These are phyloP conservation scores for Jaculus jaculus DNA, from an alignment of 2,113 vertebrate species.

Conservation along the genomic window DNA sequence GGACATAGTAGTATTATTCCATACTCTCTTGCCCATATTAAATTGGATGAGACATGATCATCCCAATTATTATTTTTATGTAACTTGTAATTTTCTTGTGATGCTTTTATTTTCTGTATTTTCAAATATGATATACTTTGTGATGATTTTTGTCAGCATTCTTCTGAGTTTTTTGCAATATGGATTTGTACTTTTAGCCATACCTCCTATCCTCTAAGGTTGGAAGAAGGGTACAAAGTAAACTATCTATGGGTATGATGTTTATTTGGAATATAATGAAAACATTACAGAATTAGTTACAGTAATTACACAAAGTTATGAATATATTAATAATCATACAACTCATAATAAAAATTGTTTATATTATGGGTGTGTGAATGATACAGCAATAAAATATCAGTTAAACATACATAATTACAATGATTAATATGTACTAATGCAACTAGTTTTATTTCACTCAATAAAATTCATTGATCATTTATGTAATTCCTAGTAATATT, in stretches of 20 bases:
- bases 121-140: neutral
- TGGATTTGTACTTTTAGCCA: neutral
- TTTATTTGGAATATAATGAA: neutral
- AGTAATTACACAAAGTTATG: neutral
- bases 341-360: too few relatives aligned
- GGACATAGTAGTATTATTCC: neutral
- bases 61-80: neutral
- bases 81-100: neutral
- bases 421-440: neutral
- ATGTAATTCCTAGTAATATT: neutral
- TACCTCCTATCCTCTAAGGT: fast-evolving
- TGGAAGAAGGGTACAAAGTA: neutral
- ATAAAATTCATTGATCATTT: neutral
- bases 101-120: neutral
- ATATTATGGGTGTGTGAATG: neutral
- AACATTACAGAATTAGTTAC: neutral
- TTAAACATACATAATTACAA: neutral
- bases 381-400: neutral
- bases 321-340: neutral
- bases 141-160: neutral
- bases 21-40: neutral
- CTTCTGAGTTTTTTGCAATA: neutral
- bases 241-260: neutral
- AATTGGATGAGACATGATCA: neutral
- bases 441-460: neutral